Conservation (phyloP, 2,888 invertebrate species). For the Tetranychus truncatus region DNA sequence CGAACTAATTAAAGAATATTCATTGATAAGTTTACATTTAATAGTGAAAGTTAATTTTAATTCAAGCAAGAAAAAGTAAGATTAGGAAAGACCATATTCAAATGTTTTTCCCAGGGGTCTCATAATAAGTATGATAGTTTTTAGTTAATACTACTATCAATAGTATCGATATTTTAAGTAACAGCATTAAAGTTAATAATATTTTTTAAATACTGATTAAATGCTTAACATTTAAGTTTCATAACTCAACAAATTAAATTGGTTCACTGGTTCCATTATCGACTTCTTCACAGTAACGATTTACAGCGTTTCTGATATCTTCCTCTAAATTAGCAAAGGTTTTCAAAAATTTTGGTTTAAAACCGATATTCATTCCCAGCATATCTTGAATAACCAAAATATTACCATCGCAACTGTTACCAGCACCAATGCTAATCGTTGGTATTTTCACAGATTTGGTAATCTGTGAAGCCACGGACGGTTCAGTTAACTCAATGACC, state of each 20-base stretch:
- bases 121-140: too few species aligned
- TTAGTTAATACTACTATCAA: too few species aligned
- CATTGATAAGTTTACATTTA: too few species aligned
- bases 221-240: too few species aligned
- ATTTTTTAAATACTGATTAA: too few species aligned
- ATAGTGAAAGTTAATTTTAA: too few species aligned
- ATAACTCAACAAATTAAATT: neutral
- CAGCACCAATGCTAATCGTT: slow-evolving; percentile 19
- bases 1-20: too few species aligned
- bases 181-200: too few species aligned
- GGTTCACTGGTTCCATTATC: slow-evolving; percentile 4
- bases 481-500: slow-evolving; percentile 16
- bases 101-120: too few species aligned
- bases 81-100: too few species aligned
- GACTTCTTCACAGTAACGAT: slow-evolving; percentile 4
- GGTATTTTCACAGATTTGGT: slow-evolving; percentile 12
- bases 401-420: slow-evolving; percentile 14
- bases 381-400: slow-evolving; percentile 18
- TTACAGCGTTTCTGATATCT: slow-evolving; percentile 9
- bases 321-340: slow-evolving; percentile 1
- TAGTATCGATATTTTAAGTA: too few species aligned
- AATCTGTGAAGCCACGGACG: neutral
- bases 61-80: too few species aligned
- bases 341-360: slow-evolving; percentile 14
- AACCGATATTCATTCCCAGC: slow-evolving; percentile 14